Percentiles rank a stretch among this genome's conserved stretches.
These are phyloP conservation scores for Nemopilema nomurai DNA, from an alignment of 30 jellyfish, hydroid and myxozoan species.

Conservation along the genomic window DNA sequence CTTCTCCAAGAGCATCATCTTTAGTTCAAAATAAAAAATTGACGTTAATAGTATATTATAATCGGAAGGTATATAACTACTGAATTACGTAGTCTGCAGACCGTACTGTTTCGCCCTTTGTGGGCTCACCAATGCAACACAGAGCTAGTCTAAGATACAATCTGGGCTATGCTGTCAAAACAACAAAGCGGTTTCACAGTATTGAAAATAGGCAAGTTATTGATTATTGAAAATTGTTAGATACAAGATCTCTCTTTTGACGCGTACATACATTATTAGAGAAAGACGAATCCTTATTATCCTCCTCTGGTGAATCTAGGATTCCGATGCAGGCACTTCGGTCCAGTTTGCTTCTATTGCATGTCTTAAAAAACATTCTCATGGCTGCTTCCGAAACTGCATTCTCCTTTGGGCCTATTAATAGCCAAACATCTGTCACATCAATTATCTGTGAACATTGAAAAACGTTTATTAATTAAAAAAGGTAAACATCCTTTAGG, in stretches of 20 bases:
- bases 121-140: too few species aligned
- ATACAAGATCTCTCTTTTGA: too few species aligned
- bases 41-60: neutral
- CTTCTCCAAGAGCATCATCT: neutral
- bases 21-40: too few species aligned
- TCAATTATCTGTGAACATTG: neutral
- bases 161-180: too few species aligned
- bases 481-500: neutral
- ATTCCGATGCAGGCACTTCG: neutral
- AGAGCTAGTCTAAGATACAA: too few species aligned
- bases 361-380: neutral
- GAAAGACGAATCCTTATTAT: too few species aligned
- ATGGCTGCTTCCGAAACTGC: neutral
- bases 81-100: neutral
- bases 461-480: neutral
- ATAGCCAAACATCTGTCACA: neutral
- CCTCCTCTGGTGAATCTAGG: neutral
- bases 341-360: neutral
- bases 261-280: neutral
- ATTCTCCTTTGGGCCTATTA: neutral
- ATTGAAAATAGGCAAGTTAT: neutral
- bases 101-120: too few species aligned
- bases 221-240: neutral
- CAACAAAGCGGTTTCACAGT: neutral
- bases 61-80: neutral